These are phyloP conservation scores for Clarias platycephalus DNA, from an alignment of 2,797 vertebrate species.

Conservation along the genomic window DNA sequence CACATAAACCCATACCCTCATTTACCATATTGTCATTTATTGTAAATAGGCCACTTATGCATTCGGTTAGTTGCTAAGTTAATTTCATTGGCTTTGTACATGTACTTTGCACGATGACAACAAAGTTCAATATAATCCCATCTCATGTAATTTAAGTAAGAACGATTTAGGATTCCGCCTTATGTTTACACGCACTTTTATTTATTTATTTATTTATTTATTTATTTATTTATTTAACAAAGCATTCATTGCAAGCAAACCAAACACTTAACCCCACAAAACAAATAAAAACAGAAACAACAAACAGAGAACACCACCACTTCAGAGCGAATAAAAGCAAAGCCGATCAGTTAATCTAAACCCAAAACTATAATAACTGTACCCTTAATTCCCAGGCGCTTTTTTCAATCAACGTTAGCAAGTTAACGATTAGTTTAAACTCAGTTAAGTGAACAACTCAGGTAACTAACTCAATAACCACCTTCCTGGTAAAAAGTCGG, in stretches of 20 bases:
- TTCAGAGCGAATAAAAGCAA: neutral
- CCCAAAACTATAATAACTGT: neutral
- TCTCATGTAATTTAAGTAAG: too few species aligned
- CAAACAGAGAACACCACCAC: neutral
- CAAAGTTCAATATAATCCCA: too few species aligned
- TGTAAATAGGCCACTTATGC: too few species aligned
- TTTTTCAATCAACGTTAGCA: constrained; percentile 5
- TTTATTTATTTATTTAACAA: neutral
- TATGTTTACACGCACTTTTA: neutral
- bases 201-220: neutral
- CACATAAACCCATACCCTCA: too few species aligned
- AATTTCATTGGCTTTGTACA: too few species aligned
- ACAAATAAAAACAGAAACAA: neutral
- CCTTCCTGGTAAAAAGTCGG: neutral
- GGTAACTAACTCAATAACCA: neutral
- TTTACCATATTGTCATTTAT: too few species aligned
- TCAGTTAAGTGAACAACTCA: neutral
- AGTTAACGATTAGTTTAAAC: neutral
- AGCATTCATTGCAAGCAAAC: neutral
- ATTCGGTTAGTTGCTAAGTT: too few species aligned
- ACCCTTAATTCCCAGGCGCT: neutral
- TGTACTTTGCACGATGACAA: too few species aligned
- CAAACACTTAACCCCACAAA: neutral
- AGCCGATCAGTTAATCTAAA: neutral
- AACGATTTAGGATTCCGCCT: neutral